A percentile compares a stretch with the other conserved stretches of the same genome.
phyloP scores from a whole-genome alignment of 2,797 vertebrate species.

The Pyrocephalus nanus region DNA sequence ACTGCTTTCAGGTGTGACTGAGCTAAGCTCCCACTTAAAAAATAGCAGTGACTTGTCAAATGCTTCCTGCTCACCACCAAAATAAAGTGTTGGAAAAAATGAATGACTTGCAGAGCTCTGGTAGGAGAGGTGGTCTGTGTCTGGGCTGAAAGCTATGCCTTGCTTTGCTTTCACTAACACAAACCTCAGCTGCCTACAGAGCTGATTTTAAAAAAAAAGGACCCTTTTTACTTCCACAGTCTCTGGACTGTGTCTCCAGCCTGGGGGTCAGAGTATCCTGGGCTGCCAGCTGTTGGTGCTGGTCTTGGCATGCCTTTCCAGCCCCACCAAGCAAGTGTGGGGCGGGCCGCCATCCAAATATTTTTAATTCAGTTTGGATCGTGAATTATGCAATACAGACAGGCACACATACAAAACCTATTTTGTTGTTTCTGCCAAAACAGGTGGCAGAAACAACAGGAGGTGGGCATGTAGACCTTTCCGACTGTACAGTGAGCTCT shows the following conservation, averaged over 20 bases:
- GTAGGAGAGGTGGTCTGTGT: neutral
- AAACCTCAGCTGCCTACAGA: neutral
- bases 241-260: neutral
- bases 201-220: neutral
- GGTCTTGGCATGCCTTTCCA: neutral
- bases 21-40: neutral
- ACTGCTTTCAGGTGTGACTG: neutral
- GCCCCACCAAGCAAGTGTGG: neutral
- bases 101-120: neutral
- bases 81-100: neutral
- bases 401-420: neutral
- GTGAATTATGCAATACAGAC: neutral
- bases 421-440: neutral
- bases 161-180: neutral
- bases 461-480: neutral
- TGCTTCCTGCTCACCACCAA: neutral
- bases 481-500: neutral
- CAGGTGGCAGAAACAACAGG: slow-evolving; percentile 5
- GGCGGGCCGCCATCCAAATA: neutral
- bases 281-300: neutral
- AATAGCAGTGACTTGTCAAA: neutral
- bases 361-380: neutral
- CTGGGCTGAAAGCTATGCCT: neutral
- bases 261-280: neutral
- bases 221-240: neutral